These are phyloP conservation scores for Pangasius mekongensis DNA, from an alignment of 2,797 vertebrate species.

Conservation along the genomic window DNA sequence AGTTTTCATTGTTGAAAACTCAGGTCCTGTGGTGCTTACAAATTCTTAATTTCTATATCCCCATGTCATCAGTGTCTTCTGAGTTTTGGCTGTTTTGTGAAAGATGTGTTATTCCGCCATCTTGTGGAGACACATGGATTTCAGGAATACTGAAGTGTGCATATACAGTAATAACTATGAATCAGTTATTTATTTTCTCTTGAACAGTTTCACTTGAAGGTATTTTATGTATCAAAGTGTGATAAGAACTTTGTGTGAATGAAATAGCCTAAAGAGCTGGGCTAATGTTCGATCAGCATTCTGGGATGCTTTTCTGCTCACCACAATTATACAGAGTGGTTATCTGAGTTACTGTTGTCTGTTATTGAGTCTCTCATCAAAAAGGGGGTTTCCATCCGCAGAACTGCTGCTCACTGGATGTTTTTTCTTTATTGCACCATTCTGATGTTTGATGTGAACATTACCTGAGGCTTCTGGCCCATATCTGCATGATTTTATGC, in stretches of 20 bases:
- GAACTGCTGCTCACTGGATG: no score
- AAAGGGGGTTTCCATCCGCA: no score
- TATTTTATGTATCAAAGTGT: not conserved
- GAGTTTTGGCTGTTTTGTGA: not conserved
- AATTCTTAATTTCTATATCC: not conserved
- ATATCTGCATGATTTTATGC: no score
- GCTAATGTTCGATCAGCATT: no score
- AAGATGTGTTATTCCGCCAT: constrained; percentile 21
- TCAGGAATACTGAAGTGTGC: not conserved
- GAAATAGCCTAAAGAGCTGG: not conserved
- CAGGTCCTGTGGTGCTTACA: not conserved
- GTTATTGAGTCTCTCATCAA: no score
- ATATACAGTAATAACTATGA: not conserved
- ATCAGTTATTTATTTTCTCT: not conserved
- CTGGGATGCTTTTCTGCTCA: no score
- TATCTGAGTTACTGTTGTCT: no score
- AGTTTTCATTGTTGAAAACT: not conserved
- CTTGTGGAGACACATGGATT: constrained; percentile 25
- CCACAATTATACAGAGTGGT: no score
- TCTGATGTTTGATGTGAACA: no score
- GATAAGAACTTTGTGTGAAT: not conserved
- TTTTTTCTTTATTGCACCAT: no score
- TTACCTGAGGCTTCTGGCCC: no score
- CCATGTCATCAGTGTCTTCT: not conserved
- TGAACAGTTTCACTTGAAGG: not conserved